A percentile compares a stretch with the other conserved stretches of the same genome.
phyloP scores from a whole-genome alignment of 2,113 vertebrate genomes.

The Chaetodon auriga region DNA sequence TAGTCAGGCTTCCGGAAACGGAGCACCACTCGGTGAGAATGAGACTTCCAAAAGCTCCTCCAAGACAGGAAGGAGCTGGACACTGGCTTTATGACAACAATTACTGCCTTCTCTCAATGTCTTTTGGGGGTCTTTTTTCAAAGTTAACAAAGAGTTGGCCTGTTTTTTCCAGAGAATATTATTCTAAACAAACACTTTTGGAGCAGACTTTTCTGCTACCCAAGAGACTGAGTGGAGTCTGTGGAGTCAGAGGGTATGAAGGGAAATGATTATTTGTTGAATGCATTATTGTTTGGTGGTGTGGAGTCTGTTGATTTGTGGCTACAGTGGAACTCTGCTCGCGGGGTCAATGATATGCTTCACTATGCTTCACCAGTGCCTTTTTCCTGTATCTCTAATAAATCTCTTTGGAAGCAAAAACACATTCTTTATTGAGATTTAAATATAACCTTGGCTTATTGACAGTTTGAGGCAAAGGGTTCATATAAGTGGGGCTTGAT shows the following conservation, averaged over 20 bases:
- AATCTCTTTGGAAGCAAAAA: constrained; percentile 23
- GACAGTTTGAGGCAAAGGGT: constrained; percentile 23
- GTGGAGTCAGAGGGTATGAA: constrained; percentile 35
- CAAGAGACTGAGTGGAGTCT: constrained; percentile 59
- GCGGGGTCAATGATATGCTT: constrained; percentile 53
- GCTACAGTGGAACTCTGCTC: constrained; percentile 41
- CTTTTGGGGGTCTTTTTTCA: constrained; percentile 34
- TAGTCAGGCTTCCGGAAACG: constrained; percentile 78
- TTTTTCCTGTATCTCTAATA: constrained; percentile 32
- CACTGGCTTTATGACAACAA: constrained; percentile 59
- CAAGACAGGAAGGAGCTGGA: constrained; percentile 60
- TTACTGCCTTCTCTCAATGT: constrained; percentile 47
- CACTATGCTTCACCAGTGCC: constrained; percentile 43
- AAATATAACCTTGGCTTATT: constrained; percentile 32
- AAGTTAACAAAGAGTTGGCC: constrained; percentile 50
- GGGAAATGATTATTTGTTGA: constrained; percentile 68
- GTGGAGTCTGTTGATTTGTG: constrained; percentile 59
- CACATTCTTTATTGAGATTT: constrained; percentile 23
- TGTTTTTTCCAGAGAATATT: constrained; percentile 39
- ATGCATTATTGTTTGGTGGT: constrained; percentile 63
- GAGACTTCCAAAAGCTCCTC: constrained; percentile 61
- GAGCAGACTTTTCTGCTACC: constrained; percentile 29
- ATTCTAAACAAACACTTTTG: constrained; percentile 59
- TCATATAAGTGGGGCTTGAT: constrained; percentile 10
- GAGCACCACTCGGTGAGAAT: constrained; percentile 69